Evolutionary conservation across 2,113 vertebrate species (phyloP), one percentile per base, ranked within the genome.

Genomic region (Epinephelus moara): DNA sequence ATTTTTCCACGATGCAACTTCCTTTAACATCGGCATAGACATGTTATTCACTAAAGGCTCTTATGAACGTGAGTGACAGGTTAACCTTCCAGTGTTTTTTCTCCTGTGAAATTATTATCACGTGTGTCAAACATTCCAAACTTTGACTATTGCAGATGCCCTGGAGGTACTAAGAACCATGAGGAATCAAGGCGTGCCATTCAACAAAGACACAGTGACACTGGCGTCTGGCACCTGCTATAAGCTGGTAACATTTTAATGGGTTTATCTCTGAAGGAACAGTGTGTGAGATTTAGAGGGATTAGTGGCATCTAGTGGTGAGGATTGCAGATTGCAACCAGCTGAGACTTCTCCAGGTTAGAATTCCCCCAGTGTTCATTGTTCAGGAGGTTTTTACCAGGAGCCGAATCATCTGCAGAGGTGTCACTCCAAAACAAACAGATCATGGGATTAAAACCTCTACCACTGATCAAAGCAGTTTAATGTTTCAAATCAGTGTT

Each of bases 11-110:
- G 97, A 99, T 3, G 42, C 90, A 30, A 97, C 97, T 0, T 99
- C 97, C 19, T 99, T 97, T 91, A 97, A 97, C 94, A 97, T 99
- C 81, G 90, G 96, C 86, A 96, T 98, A 84, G 96, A 98, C 80
- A 96, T 98, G 95, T 90, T 99, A 66, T 98, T 99, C 91, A 95
- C 91, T 30, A 98, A 98, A 93, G 96, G 95, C 45, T 94, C 66
- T 83, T 97, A 96, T 94, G 90, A 97, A 91, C 90, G 98, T 98
- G 95, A 96, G 97, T 80, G 12, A 47, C 33, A 15, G 11, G 27
- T 45, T 19, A 57, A 68, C 1, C 10, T 23, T 40, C 11, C 14
- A 14, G 2, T 30, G 6, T 6, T 64, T 67, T 78, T 52, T 21
- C 6, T 64, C 49, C n/a, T 27, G 3, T 19, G 2, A 23, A 64